These are phyloP conservation scores for Ceratina calcarata DNA, from an alignment of 1,140 invertebrate genomes.

Conservation along the genomic window DNA sequence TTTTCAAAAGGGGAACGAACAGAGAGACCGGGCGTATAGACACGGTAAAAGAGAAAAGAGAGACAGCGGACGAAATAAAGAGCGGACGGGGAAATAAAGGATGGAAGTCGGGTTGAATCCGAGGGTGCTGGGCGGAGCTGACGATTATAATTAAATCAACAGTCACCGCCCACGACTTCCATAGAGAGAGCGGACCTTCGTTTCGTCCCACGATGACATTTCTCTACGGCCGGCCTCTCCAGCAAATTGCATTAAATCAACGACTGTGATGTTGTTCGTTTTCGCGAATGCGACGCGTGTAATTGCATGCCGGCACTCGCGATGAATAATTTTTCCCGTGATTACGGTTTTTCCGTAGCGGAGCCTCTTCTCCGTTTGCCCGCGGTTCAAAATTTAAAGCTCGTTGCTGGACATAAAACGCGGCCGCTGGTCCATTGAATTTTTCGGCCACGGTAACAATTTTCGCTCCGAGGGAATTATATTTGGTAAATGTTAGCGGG, in stretches of 20 bases:
- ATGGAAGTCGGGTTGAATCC: slow-evolving; percentile 74
- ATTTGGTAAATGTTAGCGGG: slow-evolving; percentile 66
- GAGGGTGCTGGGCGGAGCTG: slow-evolving; percentile 75
- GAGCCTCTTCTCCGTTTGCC: neutral
- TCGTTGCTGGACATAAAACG: no score
- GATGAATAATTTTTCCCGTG: neutral
- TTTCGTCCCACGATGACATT: slow-evolving; percentile 21
- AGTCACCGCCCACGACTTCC: slow-evolving; percentile 75
- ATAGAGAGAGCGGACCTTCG: slow-evolving; percentile 43
- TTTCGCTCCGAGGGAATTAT: neutral
- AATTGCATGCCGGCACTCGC: neutral
- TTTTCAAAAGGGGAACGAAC: slow-evolving; percentile 14
- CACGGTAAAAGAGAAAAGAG: neutral
- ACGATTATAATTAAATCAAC: slow-evolving; percentile 79
- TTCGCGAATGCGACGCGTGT: slow-evolving; percentile 1
- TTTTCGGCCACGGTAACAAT: no score
- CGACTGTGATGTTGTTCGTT: neutral
- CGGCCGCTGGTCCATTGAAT: no score
- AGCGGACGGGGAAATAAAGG: slow-evolving; percentile 30
- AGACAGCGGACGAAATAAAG: neutral
- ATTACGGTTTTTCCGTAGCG: neutral
- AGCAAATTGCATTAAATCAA: slow-evolving; percentile 50
- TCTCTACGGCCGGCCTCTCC: neutral
- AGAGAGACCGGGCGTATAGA: slow-evolving; percentile 24
- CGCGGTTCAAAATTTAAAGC: no score